These are phyloP conservation scores for Nettapus auritus DNA, from an alignment of 2,113 vertebrate genomes.

Conservation along the genomic window DNA sequence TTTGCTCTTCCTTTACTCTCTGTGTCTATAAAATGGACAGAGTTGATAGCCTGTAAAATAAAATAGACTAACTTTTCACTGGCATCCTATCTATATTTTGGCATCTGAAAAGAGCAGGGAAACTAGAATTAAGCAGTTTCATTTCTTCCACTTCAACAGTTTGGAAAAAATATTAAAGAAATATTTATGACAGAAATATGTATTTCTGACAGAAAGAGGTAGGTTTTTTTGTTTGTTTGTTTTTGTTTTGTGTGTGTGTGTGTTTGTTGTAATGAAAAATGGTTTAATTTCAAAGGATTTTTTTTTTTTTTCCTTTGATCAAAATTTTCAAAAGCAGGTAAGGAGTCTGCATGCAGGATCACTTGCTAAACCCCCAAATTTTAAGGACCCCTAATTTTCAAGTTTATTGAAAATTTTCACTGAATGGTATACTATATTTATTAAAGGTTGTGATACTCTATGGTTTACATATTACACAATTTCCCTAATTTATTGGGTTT, in stretches of 20 bases:
- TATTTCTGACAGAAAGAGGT: background rate
- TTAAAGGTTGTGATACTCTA: background rate
- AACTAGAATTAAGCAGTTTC: background rate
- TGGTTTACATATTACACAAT: background rate
- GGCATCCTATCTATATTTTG: conserved; percentile 53
- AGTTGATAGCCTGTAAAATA: conserved; percentile 37
- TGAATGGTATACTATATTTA: background rate
- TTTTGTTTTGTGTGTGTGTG: too few species aligned
- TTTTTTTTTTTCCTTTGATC: background rate
- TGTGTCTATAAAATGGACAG: conserved; percentile 8
- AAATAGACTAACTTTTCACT: conserved; percentile 54
- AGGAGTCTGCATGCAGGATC: background rate
- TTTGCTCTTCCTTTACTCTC: conserved; percentile 13
- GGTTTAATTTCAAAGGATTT: background rate
- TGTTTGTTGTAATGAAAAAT: background rate
- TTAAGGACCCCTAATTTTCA: background rate
- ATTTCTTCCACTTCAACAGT: background rate
- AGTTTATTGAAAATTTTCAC: background rate
- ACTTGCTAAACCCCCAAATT: background rate
- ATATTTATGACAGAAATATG: background rate
- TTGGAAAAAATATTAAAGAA: background rate
- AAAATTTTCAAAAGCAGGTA: background rate
- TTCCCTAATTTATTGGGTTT: background rate
- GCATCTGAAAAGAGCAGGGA: conserved; percentile 5
- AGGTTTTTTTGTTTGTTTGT: background rate